These are phyloP conservation scores for Propsilocerus akamusi DNA, from an alignment of 1,140 invertebrate species.

Conservation along the genomic window DNA sequence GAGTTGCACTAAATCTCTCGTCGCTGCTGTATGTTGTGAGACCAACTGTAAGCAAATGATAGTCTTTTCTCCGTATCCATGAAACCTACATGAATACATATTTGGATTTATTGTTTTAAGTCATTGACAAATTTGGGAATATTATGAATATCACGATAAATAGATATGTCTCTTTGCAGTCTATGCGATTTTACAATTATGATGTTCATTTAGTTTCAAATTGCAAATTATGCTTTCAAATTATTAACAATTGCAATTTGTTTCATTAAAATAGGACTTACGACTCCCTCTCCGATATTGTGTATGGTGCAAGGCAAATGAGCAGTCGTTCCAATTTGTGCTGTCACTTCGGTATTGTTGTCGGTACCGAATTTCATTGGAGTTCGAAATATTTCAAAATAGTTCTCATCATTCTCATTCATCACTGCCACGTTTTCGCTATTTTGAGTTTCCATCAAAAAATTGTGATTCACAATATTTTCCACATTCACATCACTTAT, in stretches of 20 bases:
- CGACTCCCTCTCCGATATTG: constrained; percentile 68
- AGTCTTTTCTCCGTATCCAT: constrained; percentile 65
- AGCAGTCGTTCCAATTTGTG: constrained; percentile 64
- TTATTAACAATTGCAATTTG: too few relatives aligned
- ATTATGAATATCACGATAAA: too few relatives aligned
- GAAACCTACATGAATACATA: constrained; percentile 39
- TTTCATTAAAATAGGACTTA: too few relatives aligned
- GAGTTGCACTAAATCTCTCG: constrained; percentile 66
- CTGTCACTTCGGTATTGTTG: constrained; percentile 59
- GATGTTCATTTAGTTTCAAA: too few relatives aligned
- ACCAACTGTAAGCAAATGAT: constrained; percentile 64
- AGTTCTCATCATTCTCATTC: neutral
- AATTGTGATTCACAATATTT: constrained; percentile 1
- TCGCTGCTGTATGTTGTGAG: constrained; percentile 69
- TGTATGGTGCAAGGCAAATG: constrained; percentile 62
- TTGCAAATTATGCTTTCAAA: too few relatives aligned
- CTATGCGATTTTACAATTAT: neutral
- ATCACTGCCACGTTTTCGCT: neutral
- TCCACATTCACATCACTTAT: neutral
- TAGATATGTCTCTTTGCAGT: neutral
- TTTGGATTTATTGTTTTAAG: too few relatives aligned
- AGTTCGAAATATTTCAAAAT: constrained; percentile 15
- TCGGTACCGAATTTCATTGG: constrained; percentile 57
- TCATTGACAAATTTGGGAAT: too few relatives aligned
- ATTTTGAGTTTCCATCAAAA: neutral